Percentiles rank a stretch among this genome's conserved stretches.
These are phyloP conservation scores for Machimus atricapillus DNA, from an alignment of 2,888 invertebrate species.

Conservation along the genomic window DNA sequence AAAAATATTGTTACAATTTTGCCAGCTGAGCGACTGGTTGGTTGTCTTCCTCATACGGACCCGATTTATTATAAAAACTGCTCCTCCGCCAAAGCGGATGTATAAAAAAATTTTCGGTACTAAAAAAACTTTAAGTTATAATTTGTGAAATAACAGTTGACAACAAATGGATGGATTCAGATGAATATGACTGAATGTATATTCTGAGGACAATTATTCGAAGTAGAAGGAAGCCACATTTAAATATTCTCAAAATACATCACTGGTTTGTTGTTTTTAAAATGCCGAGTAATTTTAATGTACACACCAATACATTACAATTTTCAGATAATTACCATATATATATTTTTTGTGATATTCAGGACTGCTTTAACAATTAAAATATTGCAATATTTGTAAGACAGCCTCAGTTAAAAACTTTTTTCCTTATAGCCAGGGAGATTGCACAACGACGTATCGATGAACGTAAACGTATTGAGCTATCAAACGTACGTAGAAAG, in stretches of 20 bases:
- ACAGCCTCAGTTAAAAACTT: constrained; percentile 19
- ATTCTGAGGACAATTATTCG: neutral
- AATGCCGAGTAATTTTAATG: neutral
- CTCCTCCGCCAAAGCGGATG: no score
- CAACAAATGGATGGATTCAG: neutral
- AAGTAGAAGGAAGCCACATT: neutral
- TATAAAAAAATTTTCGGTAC: neutral
- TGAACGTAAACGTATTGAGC: no score
- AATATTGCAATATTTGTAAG: constrained; percentile 16
- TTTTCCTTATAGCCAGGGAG: neutral
- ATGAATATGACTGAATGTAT: neutral
- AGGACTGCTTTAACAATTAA: constrained; percentile 12
- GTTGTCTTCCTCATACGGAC: no score
- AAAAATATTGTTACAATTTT: no score
- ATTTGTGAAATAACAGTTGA: neutral
- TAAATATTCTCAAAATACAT: neutral
- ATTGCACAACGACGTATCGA: no score
- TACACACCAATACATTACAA: neutral
- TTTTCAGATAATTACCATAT: neutral
- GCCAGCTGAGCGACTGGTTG: no score
- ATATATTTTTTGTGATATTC: neutral
- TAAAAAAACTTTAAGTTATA: neutral
- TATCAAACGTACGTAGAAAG: no score
- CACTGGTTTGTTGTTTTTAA: neutral
- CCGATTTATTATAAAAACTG: no score